Evolutionary conservation across 2,797 vertebrate species (phyloP).

Genomic region (Ptychobarbus kaznakovi): DNA sequence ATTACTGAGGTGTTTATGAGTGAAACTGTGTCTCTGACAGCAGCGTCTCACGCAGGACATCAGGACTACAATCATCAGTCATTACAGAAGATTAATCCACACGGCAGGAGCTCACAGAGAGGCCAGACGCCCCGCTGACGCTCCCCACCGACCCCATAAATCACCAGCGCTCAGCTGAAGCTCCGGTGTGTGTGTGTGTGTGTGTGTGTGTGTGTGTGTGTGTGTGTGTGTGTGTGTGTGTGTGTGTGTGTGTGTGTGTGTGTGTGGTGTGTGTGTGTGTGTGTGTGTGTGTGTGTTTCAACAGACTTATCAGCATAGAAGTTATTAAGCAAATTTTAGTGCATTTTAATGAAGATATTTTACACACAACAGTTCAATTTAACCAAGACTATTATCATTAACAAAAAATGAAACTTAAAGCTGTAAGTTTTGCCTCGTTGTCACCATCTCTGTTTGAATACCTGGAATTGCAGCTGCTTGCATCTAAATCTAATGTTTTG

Average conservation of each 20-base stretch:
- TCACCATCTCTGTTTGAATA: too few species aligned
- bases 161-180: not conserved
- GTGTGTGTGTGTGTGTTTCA: not conserved
- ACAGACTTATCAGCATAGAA: too few species aligned
- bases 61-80: slow-evolving; percentile 4
- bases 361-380: too few species aligned
- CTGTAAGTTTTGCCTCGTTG: too few species aligned
- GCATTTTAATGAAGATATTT: too few species aligned
- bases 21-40: not conserved
- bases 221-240: not conserved
- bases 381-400: too few species aligned
- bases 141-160: not conserved
- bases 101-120: slow-evolving; percentile 13
- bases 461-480: too few species aligned
- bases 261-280: not conserved
- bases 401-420: too few species aligned
- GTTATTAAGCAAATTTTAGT: too few species aligned
- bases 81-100: not conserved
- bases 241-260: not conserved
- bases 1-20: not conserved
- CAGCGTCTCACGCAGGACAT: not conserved
- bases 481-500: too few species aligned
- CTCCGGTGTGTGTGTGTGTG: not conserved
- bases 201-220: too few species aligned
- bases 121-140: not conserved